Conservation (phyloP, 2,797 vertebrate genomes). For the Telmatherina bonti region DNA sequence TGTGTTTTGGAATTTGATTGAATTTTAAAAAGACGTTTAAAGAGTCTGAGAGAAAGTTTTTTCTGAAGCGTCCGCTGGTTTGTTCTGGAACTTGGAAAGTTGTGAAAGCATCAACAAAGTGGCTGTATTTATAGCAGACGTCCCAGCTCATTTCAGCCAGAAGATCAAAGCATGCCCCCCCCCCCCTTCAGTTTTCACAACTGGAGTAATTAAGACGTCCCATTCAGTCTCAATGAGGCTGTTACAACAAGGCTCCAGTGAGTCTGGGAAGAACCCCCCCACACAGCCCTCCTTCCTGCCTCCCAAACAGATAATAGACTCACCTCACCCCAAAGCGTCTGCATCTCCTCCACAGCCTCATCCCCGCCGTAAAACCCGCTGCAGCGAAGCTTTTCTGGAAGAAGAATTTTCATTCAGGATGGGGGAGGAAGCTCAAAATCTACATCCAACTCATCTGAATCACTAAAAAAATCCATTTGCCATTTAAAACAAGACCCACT, state of each 20-base stretch:
- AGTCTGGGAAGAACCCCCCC: slow-evolving; percentile 76
- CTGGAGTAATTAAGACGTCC: slow-evolving; percentile 87
- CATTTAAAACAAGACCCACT: neutral
- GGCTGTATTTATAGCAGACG: slow-evolving; percentile 76
- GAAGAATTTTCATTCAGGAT: neutral
- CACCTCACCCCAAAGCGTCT: slow-evolving; percentile 55
- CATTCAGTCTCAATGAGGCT: slow-evolving; percentile 85
- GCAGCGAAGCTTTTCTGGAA: neutral
- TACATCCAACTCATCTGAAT: slow-evolving; percentile 1
- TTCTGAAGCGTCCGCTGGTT: neutral
- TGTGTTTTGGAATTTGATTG: neutral
- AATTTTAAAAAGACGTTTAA: neutral
- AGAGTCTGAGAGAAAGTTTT: neutral
- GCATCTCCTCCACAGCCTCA: slow-evolving; percentile 42
- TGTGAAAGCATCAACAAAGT: slow-evolving; percentile 2
- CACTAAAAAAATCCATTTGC: neutral
- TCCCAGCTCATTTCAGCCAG: slow-evolving; percentile 62
- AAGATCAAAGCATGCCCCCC: slow-evolving; percentile 81
- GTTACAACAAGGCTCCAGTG: slow-evolving; percentile 85
- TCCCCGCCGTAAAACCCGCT: slow-evolving; percentile 16
- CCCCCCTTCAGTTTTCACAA: slow-evolving; percentile 84
- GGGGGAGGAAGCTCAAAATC: neutral
- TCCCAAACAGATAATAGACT: slow-evolving; percentile 60
- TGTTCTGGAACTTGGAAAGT: slow-evolving; percentile 7
- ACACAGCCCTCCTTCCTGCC: slow-evolving; percentile 55